These are phyloP conservation scores for Calephelis virginiensis DNA, from an alignment of 1,140 invertebrate species.

Conservation along the genomic window DNA sequence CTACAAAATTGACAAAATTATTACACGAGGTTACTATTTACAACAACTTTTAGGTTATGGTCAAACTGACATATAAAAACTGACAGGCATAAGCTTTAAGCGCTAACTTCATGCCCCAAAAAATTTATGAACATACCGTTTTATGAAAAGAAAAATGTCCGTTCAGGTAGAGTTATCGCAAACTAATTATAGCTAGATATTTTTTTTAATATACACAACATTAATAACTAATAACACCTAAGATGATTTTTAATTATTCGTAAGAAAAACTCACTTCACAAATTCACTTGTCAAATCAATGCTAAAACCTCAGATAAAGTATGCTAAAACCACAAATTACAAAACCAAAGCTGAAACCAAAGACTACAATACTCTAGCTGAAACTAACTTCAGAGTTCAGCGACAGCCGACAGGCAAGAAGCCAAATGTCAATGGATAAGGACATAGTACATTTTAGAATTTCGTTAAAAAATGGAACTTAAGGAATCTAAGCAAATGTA, in stretches of 20 bases:
- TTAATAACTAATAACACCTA: too few relatives aligned
- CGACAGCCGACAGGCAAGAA: too few relatives aligned
- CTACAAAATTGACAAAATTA: neutral
- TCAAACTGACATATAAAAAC: neutral
- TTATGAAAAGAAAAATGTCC: neutral
- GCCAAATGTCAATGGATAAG: too few relatives aligned
- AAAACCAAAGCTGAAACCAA: too few relatives aligned
- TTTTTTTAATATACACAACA: neutral
- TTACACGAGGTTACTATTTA: slow-evolving; percentile 12
- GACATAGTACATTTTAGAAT: too few relatives aligned
- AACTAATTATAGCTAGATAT: neutral
- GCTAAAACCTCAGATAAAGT: neutral
- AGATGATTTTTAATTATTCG: too few relatives aligned
- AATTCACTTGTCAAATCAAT: neutral
- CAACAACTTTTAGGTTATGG: slow-evolving; percentile 20
- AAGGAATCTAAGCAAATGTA: too few relatives aligned
- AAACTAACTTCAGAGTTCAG: too few relatives aligned
- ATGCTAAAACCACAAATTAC: neutral
- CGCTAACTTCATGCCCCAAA: neutral
- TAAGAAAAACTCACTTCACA: neutral
- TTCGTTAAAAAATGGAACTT: too few relatives aligned
- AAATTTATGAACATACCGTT: neutral
- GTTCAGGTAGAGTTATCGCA: too few relatives aligned
- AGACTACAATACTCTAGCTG: too few relatives aligned
- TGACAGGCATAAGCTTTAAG: neutral